Conservation (phyloP, 2,113 vertebrate genomes). For the Saccopteryx bilineata region DNA sequence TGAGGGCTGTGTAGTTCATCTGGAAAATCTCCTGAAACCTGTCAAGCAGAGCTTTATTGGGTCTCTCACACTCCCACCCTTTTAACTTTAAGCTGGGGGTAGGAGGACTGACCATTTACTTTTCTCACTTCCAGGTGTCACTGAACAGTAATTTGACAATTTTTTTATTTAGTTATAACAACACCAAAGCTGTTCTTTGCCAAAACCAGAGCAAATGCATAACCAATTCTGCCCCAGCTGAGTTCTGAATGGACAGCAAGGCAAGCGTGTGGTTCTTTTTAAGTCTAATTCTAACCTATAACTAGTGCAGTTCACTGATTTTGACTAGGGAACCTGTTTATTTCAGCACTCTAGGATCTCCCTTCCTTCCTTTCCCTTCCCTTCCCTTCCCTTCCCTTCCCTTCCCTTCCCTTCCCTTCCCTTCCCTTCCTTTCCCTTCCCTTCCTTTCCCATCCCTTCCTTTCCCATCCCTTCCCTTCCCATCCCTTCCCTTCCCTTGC, state of each 20-base stretch:
- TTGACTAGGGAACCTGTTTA: neutral
- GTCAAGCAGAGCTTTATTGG: neutral
- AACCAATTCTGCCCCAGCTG: neutral
- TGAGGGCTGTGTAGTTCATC: neutral
- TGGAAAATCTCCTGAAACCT: neutral
- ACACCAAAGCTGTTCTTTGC: neutral
- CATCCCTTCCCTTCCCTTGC: too few relatives aligned
- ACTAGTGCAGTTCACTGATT: neutral
- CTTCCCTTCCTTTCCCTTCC: too few relatives aligned
- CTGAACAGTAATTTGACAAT: neutral
- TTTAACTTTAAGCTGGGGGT: neutral
- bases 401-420: too few relatives aligned
- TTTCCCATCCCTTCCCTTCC: too few relatives aligned
- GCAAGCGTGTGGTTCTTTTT: neutral
- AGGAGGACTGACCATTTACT: neutral
- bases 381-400: too few relatives aligned
- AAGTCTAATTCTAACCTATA: neutral
- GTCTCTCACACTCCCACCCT: neutral
- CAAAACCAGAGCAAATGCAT: neutral
- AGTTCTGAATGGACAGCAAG: neutral
- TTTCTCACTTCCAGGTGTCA: neutral
- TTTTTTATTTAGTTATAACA: neutral
- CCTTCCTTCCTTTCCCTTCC: too few relatives aligned
- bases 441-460: too few relatives aligned
- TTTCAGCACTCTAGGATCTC: neutral